Evolutionary conservation across 2,888 invertebrate species (phyloP), one percentile per base, ranked within the genome.

Genomic region (Polyploca ridens): DNA sequence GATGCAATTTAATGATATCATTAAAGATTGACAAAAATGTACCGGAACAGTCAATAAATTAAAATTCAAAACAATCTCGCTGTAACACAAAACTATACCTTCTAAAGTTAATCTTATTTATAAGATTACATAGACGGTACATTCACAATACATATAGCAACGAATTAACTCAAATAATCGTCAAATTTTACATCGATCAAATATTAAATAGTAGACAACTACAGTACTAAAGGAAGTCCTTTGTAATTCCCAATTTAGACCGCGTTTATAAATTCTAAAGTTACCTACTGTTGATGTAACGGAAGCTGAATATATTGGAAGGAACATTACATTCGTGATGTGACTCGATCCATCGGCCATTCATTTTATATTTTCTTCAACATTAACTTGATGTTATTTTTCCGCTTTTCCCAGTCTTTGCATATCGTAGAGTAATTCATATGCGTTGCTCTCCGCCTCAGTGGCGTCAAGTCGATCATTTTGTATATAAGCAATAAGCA

Each of bases 91-190:
- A 78, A 76, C 84, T 78, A 84, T 89, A 90, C 90, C 91, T 83
- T 93, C 89, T 84, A 81, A 83, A 89, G 88, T 78, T 90, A 91
- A 93, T 93, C 93, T 93, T 86, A 85, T 78, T 62, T 58, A 66
- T 78, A 92, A 93, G 93, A 93, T 91, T 88, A 91, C 87, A 85
- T 81, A 75, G 93, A 92, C 82, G 89, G 89, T 87, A 90, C 87
- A 77, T 79, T 81, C 85, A 82, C 73, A 78, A 78, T 76, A 81
- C 80, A 69, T 78, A 81, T 78, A 81, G 81, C 82, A 67, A 77
- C 70, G 4, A 13, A 61, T 19, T 72, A 68, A 61, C 68, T 38
- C 35, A 59, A 44, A n/a, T 46, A 27, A 11, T 58, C 59, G 3
- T 49, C 7, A 33, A 33, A 33, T 38, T 41, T 59, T 14, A 49